A percentile compares a stretch with the other conserved stretches of the same genome.
phyloP scores from a whole-genome alignment of 2,888 invertebrate genomes.

The Scaptomyza tumidula region DNA sequence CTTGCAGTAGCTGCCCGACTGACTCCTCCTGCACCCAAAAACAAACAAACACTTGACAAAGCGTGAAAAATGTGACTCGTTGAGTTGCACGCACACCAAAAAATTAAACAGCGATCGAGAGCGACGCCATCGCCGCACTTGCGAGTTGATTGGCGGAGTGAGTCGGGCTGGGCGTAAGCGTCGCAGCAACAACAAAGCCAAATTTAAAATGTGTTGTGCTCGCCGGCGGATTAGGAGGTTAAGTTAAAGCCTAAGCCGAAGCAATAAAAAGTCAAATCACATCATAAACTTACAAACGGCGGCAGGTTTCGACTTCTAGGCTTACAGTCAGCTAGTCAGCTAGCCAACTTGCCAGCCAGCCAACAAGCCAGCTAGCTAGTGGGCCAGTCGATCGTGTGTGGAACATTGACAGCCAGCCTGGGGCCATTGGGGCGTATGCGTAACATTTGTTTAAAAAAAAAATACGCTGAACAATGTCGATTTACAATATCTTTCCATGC shows the following conservation, averaged over 20 bases:
- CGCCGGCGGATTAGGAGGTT: constrained; percentile 64
- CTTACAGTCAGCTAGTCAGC: constrained; percentile 14
- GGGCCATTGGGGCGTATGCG: constrained; percentile 77
- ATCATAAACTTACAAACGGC: constrained; percentile 51
- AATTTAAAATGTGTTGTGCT: constrained; percentile 35
- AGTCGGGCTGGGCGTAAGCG: constrained; percentile 2
- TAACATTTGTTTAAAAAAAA: constrained; percentile 51
- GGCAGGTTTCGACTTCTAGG: constrained; percentile 39
- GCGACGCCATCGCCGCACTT: constrained; percentile 56
- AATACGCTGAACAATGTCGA: constrained; percentile 59
- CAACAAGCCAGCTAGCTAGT: constrained; percentile 41
- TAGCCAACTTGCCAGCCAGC: constrained; percentile 42
- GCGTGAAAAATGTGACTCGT: constrained; percentile 71
- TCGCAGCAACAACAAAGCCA: constrained; percentile 8
- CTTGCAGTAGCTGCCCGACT: constrained; percentile 36
- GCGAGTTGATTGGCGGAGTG: constrained; percentile 56
- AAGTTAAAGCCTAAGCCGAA: constrained; percentile 56
- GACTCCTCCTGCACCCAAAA: constrained; percentile 59
- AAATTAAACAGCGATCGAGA: constrained; percentile 36
- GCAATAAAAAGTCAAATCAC: constrained; percentile 71
- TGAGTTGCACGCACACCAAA: constrained; percentile 55
- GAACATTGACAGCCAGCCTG: constrained; percentile 59
- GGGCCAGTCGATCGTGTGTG: constrained; percentile 20
- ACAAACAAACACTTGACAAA: constrained; percentile 50
- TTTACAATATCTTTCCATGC: constrained; percentile 54